A percentile compares a stretch with the other conserved stretches of the same genome.
These are phyloP conservation scores for Onthophagus taurus DNA, from an alignment of 1,140 invertebrate genomes.

Conservation along the genomic window DNA sequence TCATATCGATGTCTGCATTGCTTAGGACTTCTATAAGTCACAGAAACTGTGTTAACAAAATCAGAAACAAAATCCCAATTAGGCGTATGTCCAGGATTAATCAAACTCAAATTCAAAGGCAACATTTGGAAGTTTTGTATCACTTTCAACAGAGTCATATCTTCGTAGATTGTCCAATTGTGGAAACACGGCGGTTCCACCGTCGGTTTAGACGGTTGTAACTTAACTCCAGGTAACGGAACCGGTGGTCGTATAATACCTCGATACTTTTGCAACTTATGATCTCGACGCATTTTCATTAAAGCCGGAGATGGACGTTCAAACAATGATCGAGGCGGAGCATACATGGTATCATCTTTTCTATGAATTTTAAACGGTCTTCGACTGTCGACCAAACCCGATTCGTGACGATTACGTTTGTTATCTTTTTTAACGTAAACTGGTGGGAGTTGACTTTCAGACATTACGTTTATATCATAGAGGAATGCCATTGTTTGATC, in stretches of 20 bases:
- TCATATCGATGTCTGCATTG: conserved; percentile 67
- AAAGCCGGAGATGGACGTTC: conserved; percentile 73
- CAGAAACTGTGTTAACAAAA: conserved; percentile 72
- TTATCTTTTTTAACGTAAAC: conserved; percentile 74
- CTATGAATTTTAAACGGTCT: conserved; percentile 54
- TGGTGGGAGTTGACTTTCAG: conserved; percentile 74
- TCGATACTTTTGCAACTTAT: conserved; percentile 57
- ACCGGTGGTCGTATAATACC: conserved; percentile 50
- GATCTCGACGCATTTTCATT: conserved; percentile 41
- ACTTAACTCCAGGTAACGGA: conserved; percentile 49
- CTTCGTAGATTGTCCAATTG: conserved; percentile 86
- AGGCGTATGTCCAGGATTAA: conserved; percentile 74
- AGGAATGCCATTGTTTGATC: conserved; percentile 76
- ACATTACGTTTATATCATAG: conserved; percentile 74
- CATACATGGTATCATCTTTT: conserved; percentile 66
- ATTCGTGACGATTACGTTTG: conserved; percentile 61
- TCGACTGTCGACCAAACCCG: conserved; percentile 45
- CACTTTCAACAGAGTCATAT: conserved; percentile 78
- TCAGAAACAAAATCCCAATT: conserved; percentile 96
- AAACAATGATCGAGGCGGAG: conserved; percentile 71
- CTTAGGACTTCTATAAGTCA: conserved; percentile 76
- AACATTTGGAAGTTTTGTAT: conserved; percentile 75
- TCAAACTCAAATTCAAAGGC: conserved; percentile 64
- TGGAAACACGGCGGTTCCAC: conserved; percentile 56
- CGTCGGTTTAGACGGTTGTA: conserved; percentile 43